Evolutionary conservation across 2,888 invertebrate species (phyloP), one percentile per base, ranked within the genome.

Genomic region (Epirrhoe tristata): DNA sequence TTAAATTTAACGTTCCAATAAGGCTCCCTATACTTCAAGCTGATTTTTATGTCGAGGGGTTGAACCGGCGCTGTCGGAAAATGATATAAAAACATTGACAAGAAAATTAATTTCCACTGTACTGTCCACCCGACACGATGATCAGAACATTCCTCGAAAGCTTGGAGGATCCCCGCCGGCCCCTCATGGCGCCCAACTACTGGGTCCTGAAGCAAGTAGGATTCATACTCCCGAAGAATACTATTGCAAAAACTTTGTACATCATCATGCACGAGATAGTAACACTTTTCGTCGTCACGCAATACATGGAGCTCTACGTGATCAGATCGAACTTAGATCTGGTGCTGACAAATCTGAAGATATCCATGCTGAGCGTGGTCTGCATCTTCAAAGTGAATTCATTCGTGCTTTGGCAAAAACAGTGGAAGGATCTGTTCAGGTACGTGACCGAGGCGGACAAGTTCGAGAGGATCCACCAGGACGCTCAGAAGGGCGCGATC

Each of bases 341-440:
- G 0, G 87, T 90, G 0, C 60, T 90, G 17, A 88, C 87, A 0
- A 91, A 92, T 69, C 70, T 92, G 39, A 91, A 85, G 74, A 89
- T 91, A 69, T 89, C 91, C 0, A 90, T 91, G 89, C 70, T 91
- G 46, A 91, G 92, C 73, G 80, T 85, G n/a, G 82, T 93, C n/a
- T 90, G 90, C 68, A 69, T 88, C 1, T 75, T 88, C 0, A 92
- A 93, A 76, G 80, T 76, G 0, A 85, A 88, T 60, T 84, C 88
- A 0, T 90, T 84, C 66, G 62, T 90, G 7, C 70, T 88, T 32
- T 91, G 88, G 87, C 88, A 91, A 79, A 69, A 70, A 0, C 73
- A 75, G 0, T 93, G 92, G 92, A 77, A 67, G 56, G 75, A 86
- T 48, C 74, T 93, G 1, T 76, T 93, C 0, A 75, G 87, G 1